Base-by-base conservation (phyloP, 2,797 vertebrate species). In the Chromis chromis region DNA sequence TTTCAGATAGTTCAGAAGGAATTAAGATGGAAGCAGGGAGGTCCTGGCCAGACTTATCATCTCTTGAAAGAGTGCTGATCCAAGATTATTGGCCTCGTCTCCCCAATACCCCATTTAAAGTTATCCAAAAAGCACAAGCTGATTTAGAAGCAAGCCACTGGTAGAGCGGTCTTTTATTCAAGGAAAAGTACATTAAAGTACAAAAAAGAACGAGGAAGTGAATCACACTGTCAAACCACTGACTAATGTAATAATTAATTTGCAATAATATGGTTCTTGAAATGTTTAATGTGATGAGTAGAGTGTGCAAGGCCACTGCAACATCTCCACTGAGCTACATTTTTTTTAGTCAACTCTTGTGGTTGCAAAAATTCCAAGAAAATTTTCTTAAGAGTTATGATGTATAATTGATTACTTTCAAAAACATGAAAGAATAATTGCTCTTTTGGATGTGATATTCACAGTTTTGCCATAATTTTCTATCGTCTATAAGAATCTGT, bases 1-100 rank as follows among this genome's bases (percentile, higher is more conserved):
- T 89, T 89, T 88, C 49, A 74, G 82, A 89, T 78, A 70, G 76
- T 89, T 91, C 81, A 90, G 73, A 86, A 39, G 65, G 81, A 89
- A 86, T 92, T 84, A 79, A 76, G 74, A 89, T 74, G 65, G 88
- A 84, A 82, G 74, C 73, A 70, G 79, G 82, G 83, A 86, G 88
- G 86, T 93, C 81, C 78, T 25, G 65, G 63, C 78, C 61, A 76
- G 67, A 78, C 55, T 64, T 68, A 70, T 71, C 82, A 56, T 85
- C 71, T 84, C 49, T 67, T 80, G 67, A 88, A 87, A 76, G 75
- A 70, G 71, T 65, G 71, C 68, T 77, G 71, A 79, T 60, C 56
- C 64, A 55, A 73, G 71, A 81, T 84, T 68, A 81, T 74, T 79
- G 57, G 69, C 74, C 72, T 58, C 69, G 76, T 82, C 76, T 76